Base-by-base conservation (phyloP, 1,140 invertebrate genomes). In the Bombus difficillimus region DNA sequence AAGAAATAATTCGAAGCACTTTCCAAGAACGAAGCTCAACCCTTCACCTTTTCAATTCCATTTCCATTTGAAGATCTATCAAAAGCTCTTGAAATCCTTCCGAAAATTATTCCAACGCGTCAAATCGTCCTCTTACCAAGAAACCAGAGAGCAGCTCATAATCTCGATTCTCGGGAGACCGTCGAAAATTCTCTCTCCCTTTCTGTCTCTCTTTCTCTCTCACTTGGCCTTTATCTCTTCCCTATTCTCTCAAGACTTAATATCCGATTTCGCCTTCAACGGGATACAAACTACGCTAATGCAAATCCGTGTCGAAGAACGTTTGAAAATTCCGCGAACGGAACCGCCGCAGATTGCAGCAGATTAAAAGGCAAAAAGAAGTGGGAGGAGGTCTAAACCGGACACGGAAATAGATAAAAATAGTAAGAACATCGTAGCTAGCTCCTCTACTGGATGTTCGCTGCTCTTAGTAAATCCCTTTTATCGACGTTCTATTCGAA, bases 201-300 rank as follows among this genome's bases (percentile, higher is more conserved):
- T 32, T 34, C 73, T 12, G 28, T 1, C 6, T 15, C 32, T 66
- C n/a, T 72, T 34, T 62, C 47, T 28, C 59, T 8, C 62, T 32
- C 71, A 18, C 57, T 13, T 9, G 13, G 73, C 32, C 64, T 72
- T 72, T 57, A 39, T 41, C 68, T 43, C 15, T 43, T 43, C 15
- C n/a, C 37, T 47, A 53, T 39, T 76, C 59, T 68, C 41, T 18
- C 59, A 64, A 75, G 34, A 64, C 59, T 66, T 66, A 64, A 83
- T 76, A 43, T 76, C 73, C 59, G 81, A 83, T 83, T 66, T 83
- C 57, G 59, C 28, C 37, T 59, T 39, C 34, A 13, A 62, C 69
- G 59, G 39, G 71, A 82, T 43, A 64, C 81, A 64, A 76, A 76
- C 72, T 62, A 39, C 73, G 32, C 72, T 47, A 83, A 83, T 66